Conservation (phyloP, 2,888 invertebrate species). For the Leistus spinibarbis region DNA sequence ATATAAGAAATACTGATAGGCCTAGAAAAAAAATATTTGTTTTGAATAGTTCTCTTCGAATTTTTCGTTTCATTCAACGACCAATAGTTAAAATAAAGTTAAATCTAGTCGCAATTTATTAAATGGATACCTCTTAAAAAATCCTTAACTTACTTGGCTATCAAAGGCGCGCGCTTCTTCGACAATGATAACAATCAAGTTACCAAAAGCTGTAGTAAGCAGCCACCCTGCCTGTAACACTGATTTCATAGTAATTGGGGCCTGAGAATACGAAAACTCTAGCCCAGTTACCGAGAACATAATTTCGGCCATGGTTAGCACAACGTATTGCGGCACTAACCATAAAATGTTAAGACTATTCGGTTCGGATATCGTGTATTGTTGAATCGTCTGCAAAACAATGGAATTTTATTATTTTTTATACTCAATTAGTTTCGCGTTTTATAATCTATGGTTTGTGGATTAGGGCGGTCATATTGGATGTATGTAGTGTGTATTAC, state of each 20-base stretch:
- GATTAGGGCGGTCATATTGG: background rate
- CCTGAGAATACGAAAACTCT: slow-evolving; percentile 95
- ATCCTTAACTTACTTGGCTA: slow-evolving; percentile 70
- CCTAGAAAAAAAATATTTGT: slow-evolving; percentile 49
- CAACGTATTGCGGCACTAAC: slow-evolving; percentile 90
- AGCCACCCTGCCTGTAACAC: slow-evolving; percentile 92
- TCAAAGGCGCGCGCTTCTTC: slow-evolving; percentile 79
- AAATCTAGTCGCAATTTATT: too few species aligned
- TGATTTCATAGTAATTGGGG: slow-evolving; percentile 92
- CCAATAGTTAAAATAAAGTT: too few species aligned
- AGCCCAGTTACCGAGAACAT: slow-evolving; percentile 96
- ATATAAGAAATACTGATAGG: slow-evolving; percentile 63
- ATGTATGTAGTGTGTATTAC: slow-evolving; percentile 48
- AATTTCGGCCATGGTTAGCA: slow-evolving; percentile 92
- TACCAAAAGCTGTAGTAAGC: slow-evolving; percentile 91
- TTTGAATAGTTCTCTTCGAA: slow-evolving; percentile 47
- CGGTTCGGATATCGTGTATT: slow-evolving; percentile 63
- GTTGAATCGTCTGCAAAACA: slow-evolving; percentile 40
- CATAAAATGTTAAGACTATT: slow-evolving; percentile 81
- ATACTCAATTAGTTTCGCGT: background rate
- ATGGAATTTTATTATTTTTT: too few species aligned
- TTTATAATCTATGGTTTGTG: background rate
- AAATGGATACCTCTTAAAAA: background rate
- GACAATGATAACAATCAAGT: slow-evolving; percentile 88
- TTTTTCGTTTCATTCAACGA: background rate